Evolutionary conservation across 2,113 vertebrate genomes (phyloP).

Genomic region (Callocephalon fimbriatum): DNA sequence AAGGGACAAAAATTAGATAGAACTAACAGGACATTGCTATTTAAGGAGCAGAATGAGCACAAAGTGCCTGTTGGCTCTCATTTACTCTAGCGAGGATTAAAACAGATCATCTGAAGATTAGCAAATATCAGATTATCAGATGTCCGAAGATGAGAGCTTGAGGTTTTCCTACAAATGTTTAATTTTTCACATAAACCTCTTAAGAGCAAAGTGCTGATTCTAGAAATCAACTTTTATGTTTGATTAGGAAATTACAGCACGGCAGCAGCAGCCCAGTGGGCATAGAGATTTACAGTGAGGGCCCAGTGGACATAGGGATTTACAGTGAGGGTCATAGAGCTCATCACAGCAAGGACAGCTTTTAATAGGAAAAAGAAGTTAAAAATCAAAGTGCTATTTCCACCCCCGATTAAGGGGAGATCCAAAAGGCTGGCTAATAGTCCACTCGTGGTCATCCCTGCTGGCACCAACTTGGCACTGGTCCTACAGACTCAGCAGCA

Average conservation of each 20-base stretch:
- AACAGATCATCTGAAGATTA: neutral
- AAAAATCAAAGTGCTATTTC: neutral
- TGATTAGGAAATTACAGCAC: neutral
- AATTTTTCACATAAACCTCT: neutral
- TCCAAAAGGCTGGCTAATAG: neutral
- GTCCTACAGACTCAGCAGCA: neutral
- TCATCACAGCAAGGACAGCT: neutral
- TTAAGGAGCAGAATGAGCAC: neutral
- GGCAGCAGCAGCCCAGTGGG: neutral
- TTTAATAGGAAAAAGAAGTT: neutral
- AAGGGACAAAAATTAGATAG: neutral
- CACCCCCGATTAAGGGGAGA: neutral
- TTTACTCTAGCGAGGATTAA: neutral
- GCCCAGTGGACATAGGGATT: neutral
- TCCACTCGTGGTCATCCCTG: accelerated
- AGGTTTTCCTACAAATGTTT: neutral
- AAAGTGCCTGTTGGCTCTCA: neutral
- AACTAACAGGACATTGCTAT: neutral
- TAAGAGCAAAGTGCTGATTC: neutral
- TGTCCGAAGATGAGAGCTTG: neutral
- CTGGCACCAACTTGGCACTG: neutral
- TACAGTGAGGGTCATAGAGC: neutral
- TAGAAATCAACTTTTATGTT: neutral
- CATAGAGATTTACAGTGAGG: neutral
- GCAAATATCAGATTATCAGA: neutral